A percentile compares a stretch with the other conserved stretches of the same genome.
These are phyloP conservation scores for Mormyrops boulengeri DNA, from an alignment of 2,797 vertebrate genomes.

Conservation along the genomic window DNA sequence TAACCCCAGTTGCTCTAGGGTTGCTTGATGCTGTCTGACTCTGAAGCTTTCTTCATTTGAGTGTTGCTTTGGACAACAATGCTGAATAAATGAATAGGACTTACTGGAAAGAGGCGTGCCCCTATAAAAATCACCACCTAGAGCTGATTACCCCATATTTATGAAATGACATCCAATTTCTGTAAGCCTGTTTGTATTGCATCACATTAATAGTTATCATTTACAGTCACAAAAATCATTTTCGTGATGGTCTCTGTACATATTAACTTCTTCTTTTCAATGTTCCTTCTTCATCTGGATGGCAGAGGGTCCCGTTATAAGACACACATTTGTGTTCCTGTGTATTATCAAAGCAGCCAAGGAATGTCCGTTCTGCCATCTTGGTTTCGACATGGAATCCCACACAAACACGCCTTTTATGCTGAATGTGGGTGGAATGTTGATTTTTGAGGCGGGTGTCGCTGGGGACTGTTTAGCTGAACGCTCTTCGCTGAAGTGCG, in stretches of 20 bases:
- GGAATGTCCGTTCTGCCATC: background rate
- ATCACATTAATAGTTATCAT: background rate
- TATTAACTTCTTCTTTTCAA: background rate
- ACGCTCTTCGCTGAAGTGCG: background rate
- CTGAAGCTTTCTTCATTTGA: background rate
- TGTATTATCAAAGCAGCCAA: background rate
- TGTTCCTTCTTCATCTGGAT: background rate
- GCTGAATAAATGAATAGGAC: background rate
- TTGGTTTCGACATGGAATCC: background rate
- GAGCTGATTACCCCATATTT: background rate
- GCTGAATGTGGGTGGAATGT: background rate
- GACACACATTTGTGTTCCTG: background rate
- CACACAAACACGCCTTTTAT: constrained; percentile 11
- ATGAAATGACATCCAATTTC: background rate
- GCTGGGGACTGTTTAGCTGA: background rate
- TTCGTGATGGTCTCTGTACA: background rate
- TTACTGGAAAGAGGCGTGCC: background rate
- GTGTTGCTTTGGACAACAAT: background rate
- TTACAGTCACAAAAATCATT: background rate
- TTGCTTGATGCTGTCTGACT: background rate
- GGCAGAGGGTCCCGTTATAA: background rate
- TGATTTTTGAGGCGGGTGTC: constrained; percentile 19
- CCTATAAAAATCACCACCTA: background rate
- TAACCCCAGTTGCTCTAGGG: background rate
- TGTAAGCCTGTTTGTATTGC: background rate